These are phyloP conservation scores for Cotesia vestalis DNA, from an alignment of 1,140 invertebrate species.

Conservation along the genomic window DNA sequence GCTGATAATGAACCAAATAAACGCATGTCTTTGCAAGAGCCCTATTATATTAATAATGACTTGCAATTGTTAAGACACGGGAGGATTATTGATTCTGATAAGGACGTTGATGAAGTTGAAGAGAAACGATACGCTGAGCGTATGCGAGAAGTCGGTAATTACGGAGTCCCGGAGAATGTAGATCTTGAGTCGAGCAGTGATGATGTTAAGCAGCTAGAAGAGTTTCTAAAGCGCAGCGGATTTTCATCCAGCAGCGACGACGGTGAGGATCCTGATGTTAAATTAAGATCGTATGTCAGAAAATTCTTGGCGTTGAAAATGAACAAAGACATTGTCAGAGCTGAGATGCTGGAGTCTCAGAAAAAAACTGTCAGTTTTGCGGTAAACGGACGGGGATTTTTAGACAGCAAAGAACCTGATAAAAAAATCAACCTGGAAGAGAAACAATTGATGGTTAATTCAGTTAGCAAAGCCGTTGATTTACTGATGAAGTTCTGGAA, in stretches of 20 bases:
- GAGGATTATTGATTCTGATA: conserved; percentile 58
- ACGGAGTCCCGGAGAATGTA: conserved; percentile 45
- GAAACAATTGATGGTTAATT: conserved; percentile 72
- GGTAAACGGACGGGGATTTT: conserved; percentile 71
- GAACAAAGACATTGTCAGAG: conserved; percentile 65
- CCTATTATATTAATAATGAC: conserved; percentile 74
- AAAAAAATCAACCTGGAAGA: conserved; percentile 54
- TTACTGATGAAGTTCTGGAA: conserved; percentile 69
- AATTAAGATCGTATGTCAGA: conserved; percentile 75
- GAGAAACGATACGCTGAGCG: conserved; percentile 58
- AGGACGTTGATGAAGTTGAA: conserved; percentile 62
- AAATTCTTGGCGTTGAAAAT: conserved; percentile 70
- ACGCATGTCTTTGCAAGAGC: conserved; percentile 76
- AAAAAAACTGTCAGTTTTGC: conserved; percentile 78
- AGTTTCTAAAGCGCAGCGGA: conserved; percentile 77
- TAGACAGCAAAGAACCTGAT: conserved; percentile 45
- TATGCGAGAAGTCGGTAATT: conserved; percentile 48
- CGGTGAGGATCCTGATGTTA: conserved; percentile 72
- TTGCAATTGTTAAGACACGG: conserved; percentile 53
- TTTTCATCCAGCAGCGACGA: conserved; percentile 74
- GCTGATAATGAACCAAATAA: conserved; percentile 69
- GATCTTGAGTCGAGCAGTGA: conserved; percentile 68
- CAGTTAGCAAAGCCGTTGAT: conserved; percentile 74
- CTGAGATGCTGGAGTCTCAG: conserved; percentile 72
- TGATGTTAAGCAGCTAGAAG: conserved; percentile 74